Evolutionary conservation across 2,113 vertebrate species (phyloP).

Genomic region (Sphaerodactylus townsendi): DNA sequence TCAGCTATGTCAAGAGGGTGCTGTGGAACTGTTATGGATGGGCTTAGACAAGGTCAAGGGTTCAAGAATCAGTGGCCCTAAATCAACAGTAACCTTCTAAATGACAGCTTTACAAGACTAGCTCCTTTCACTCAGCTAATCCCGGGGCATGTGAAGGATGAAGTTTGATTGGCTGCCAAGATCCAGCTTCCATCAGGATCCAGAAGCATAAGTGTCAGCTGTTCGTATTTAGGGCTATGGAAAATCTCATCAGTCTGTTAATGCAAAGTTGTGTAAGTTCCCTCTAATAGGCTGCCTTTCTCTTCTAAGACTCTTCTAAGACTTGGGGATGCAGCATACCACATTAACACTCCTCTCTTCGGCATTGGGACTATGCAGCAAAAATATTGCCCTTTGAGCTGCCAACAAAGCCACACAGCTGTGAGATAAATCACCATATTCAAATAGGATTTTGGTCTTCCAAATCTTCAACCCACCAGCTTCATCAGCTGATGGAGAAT

Average conservation of each 20-base stretch:
- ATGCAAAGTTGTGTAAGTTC: background rate
- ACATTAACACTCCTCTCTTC: background rate
- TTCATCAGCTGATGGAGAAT: background rate
- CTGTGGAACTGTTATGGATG: conserved; percentile 27
- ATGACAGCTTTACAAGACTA: background rate
- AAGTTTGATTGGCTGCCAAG: conserved; percentile 19
- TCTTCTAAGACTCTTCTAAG: conserved; percentile 4
- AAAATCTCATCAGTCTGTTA: conserved; percentile 15
- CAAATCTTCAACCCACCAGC: background rate
- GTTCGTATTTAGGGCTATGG: conserved; percentile 5
- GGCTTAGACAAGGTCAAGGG: conserved; percentile 34
- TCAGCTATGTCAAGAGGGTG: background rate
- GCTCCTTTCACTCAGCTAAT: conserved; percentile 27
- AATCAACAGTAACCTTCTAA: conserved; percentile 37
- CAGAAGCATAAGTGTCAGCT: conserved; percentile 9
- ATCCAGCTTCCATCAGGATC: background rate
- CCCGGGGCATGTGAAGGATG: background rate
- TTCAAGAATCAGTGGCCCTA: conserved; percentile 24
- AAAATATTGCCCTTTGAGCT: background rate
- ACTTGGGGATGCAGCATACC: background rate
- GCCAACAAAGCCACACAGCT: background rate
- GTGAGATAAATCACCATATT: background rate
- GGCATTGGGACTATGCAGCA: background rate
- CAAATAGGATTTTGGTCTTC: background rate
- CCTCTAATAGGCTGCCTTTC: background rate